Percentiles rank a stretch among this genome's conserved stretches.
Conservation (phyloP, 2,113 vertebrate species). For the Eptatretus burgeri region DNA sequence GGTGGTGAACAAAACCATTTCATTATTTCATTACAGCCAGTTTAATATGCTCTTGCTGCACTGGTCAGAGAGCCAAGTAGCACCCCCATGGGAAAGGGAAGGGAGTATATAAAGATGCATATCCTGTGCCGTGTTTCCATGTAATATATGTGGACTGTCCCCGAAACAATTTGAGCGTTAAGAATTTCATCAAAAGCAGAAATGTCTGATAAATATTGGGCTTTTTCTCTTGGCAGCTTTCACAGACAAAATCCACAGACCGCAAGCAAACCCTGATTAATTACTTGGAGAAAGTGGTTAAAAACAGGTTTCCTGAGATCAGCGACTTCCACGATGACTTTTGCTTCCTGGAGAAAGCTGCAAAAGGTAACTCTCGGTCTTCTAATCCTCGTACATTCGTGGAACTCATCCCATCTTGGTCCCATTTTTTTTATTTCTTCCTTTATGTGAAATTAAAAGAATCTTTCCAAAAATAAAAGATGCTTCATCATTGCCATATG, state of each 20-base stretch:
- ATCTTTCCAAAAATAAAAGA: too few relatives aligned
- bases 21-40: constrained; percentile 5
- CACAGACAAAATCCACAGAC: constrained; percentile 95
- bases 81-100: too few relatives aligned
- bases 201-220: background rate
- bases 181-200: background rate
- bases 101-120: too few relatives aligned
- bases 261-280: constrained; percentile 74
- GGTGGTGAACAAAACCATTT: too few relatives aligned
- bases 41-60: too few relatives aligned
- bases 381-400: too few relatives aligned
- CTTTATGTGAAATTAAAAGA: too few relatives aligned
- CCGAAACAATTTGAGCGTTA: background rate
- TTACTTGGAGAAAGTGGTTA: constrained; percentile 65
- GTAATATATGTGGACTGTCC: background rate
- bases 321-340: constrained; percentile 62
- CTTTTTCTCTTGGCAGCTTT: constrained; percentile 23
- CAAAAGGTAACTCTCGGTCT: constrained; percentile 28
- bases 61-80: too few relatives aligned
- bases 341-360: constrained; percentile 81
- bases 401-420: too few relatives aligned
- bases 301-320: constrained; percentile 66
- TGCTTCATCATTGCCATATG: too few relatives aligned
- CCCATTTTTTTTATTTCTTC: too few relatives aligned
- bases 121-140: background rate